Evolutionary conservation across 2,797 vertebrate genomes (phyloP).

Genomic region (Anableps anableps): DNA sequence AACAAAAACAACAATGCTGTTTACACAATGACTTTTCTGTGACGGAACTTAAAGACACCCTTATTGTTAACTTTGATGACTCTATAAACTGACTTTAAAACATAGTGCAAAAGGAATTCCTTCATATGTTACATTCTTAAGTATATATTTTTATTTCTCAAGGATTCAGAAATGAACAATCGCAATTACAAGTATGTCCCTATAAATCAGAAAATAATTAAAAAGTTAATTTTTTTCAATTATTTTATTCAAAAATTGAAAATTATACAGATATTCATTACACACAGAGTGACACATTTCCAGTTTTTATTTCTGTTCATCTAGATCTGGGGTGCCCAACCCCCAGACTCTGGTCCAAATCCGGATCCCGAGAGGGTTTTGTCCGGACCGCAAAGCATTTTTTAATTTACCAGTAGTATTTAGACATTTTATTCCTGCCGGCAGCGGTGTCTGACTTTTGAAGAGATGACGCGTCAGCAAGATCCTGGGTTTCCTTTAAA

Average conservation of each 20-base stretch:
- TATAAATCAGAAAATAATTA: not conserved
- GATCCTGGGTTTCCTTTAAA: too few relatives aligned
- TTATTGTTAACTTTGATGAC: conserved; percentile 55
- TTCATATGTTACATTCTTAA: not conserved
- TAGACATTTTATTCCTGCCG: too few relatives aligned
- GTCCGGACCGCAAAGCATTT: too few relatives aligned
- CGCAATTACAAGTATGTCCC: not conserved
- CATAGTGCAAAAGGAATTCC: not conserved
- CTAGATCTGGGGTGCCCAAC: too few relatives aligned
- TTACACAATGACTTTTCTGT: conserved; percentile 39
- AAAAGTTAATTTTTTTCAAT: not conserved
- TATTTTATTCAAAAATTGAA: not conserved
- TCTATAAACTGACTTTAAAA: not conserved
- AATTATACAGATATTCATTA: not conserved
- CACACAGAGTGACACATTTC: not conserved
- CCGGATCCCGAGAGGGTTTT: too few relatives aligned
- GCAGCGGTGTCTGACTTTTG: too few relatives aligned
- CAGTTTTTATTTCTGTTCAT: not conserved
- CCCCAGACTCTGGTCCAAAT: too few relatives aligned
- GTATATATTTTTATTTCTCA: not conserved
- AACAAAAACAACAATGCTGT: not conserved
- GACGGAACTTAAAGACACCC: conserved; percentile 58
- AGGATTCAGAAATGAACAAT: not conserved
- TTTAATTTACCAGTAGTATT: too few relatives aligned
- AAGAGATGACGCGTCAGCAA: too few relatives aligned